Evolutionary conservation across 2,797 vertebrate genomes (phyloP), one percentile per base, ranked within the genome.

Genomic region (Phylloscopus collybita): DNA sequence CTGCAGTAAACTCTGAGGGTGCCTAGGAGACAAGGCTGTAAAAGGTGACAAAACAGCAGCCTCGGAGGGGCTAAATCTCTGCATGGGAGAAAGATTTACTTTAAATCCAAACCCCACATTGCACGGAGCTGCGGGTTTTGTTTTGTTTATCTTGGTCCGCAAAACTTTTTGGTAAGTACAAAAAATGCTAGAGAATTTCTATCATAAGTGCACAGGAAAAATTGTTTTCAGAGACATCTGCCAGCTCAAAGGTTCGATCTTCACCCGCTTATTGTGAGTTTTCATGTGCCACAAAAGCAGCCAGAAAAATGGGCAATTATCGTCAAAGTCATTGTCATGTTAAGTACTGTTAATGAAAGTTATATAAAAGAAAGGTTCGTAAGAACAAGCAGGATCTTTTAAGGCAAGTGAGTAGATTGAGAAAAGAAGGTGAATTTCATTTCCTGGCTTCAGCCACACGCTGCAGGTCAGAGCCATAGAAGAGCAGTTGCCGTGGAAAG

Each of bases 21-120:
- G 32, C 96, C 95, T 83, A 75, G 86, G 97, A 97, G 97, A 96
- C 86, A 59, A 59, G 62, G 9, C 86, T 93, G 93, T 86, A 95
- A 95, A 95, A 93, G 53, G 90, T 47, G 83, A 96, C 83, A 95
- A 96, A 92, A 88, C 62, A 50, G 75, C 14, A 1, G 75, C 72
- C 88, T 76, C 44, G 0, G 50, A 54, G 90, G 45, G 53, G 14
- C 75, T 73, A 73, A 79, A 38, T 62, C 71, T 67, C 62, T 78
- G 69, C 71, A 5, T 6, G 47, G 26, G 59, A 56, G 69, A 76
- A n/a, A 88, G 82, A 57, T 60, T 65, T 89, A 34, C 75, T 45
- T 61, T 90, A 72, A 86, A 78, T 67, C 44, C 36, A 84, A 85
- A 62, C 65, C 59, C 54, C 50, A 49, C 53, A 47, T 60, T 5